A percentile compares a stretch with the other conserved stretches of the same genome.
Conservation (phyloP, 2,888 invertebrate species). For the Catocala sponsa region DNA sequence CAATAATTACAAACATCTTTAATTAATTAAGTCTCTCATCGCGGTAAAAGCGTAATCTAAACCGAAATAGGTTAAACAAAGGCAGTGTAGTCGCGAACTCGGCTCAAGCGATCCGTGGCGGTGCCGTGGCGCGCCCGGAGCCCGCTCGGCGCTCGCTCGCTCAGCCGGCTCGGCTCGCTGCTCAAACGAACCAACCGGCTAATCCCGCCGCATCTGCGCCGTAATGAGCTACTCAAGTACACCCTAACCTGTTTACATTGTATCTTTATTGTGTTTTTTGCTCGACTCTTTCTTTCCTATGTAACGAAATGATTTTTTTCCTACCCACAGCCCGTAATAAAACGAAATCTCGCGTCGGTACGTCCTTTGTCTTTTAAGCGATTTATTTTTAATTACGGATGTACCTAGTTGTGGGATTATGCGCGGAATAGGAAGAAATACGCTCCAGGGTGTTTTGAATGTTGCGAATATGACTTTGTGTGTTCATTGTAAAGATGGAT, state of each 20-base stretch:
- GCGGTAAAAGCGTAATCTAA: conserved; percentile 82
- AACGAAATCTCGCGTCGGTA: conserved; percentile 72
- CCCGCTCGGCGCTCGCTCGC: conserved; percentile 43
- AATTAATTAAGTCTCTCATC: conserved; percentile 79
- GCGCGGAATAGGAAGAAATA: conserved; percentile 40
- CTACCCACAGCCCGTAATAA: conserved; percentile 70
- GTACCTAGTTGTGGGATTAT: conserved; percentile 46
- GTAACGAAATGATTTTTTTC: conserved; percentile 78
- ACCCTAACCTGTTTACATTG: conserved; percentile 87
- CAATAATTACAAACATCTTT: conserved; percentile 60
- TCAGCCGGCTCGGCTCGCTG: conserved; percentile 36
- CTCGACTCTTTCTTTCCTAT: conserved; percentile 81
- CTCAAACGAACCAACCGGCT: conserved; percentile 72
- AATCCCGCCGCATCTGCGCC: conserved; percentile 81
- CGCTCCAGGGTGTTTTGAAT: conserved; percentile 18
- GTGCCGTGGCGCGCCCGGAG: conserved; percentile 37
- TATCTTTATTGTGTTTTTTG: conserved; percentile 88
- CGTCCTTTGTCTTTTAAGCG: conserved; percentile 62
- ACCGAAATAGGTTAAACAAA: conserved; percentile 87
- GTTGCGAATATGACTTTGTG: conserved; percentile 25
- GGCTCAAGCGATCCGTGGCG: conserved; percentile 65
- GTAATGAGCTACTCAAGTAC: conserved; percentile 88
- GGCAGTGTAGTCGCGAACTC: conserved; percentile 53
- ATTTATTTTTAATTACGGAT: conserved; percentile 59
- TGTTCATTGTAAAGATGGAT: background rate